Conservation (phyloP, 2,113 vertebrate species). For the Oreochromis tanganicae region DNA sequence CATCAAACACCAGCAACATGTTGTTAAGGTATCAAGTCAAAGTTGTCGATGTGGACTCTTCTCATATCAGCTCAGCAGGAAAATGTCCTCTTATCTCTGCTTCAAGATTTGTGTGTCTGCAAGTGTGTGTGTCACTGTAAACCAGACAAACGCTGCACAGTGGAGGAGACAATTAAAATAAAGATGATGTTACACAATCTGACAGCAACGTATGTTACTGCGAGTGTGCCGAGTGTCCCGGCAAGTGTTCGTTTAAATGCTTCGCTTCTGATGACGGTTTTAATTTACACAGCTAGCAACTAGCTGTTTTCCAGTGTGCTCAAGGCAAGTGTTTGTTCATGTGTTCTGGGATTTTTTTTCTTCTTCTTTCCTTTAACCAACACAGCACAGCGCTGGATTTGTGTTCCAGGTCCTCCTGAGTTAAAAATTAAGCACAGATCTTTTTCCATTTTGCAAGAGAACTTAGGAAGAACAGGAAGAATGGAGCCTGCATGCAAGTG, state of each 20-base stretch:
- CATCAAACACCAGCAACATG: neutral
- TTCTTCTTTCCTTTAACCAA: neutral
- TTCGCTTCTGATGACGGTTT: neutral
- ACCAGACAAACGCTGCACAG: neutral
- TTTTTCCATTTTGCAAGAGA: neutral
- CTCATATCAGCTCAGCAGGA: neutral
- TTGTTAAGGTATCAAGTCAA: neutral
- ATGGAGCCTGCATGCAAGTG: neutral
- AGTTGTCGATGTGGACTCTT: neutral
- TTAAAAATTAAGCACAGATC: neutral
- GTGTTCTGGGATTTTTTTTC: neutral
- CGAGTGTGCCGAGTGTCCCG: neutral
- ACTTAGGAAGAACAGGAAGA: neutral
- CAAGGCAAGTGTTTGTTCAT: neutral
- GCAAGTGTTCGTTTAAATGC: neutral
- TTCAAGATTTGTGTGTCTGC: neutral
- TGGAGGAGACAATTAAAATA: neutral
- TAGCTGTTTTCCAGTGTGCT: neutral
- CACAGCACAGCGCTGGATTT: neutral
- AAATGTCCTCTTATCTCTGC: neutral
- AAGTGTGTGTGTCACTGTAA: neutral
- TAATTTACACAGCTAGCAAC: neutral
- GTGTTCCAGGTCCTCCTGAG: neutral
- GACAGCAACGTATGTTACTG: neutral
- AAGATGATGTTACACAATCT: neutral